Percentiles rank a stretch among this genome's conserved stretches.
These are phyloP conservation scores for Hyposoter didymator DNA, from an alignment of 2,888 invertebrate genomes.

Conservation along the genomic window DNA sequence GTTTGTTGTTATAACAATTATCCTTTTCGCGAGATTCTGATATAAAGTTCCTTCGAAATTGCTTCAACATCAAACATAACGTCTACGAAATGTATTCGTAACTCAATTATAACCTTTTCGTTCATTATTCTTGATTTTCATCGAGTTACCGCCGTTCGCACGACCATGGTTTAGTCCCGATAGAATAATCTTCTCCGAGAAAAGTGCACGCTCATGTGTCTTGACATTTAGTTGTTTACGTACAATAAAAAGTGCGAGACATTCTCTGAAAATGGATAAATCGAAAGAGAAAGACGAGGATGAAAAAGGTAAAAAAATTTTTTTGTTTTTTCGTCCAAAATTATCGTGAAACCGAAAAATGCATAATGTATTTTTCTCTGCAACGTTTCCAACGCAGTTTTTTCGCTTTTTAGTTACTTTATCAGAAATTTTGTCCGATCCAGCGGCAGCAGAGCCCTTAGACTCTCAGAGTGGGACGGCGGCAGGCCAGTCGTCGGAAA, in stretches of 20 bases:
- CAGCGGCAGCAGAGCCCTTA: constrained; percentile 1
- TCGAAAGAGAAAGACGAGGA: constrained; percentile 39
- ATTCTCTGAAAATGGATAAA: constrained; percentile 42
- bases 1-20: not conserved
- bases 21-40: not conserved
- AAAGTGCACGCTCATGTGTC: constrained; percentile 1
- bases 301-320: constrained; percentile 41
- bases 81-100: not conserved
- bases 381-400: not conserved
- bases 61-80: not conserved
- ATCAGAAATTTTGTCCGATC: not conserved
- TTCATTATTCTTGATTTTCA: not conserved
- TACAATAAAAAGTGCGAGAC: not conserved
- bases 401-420: not conserved
- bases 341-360: not conserved
- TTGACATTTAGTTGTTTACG: constrained; percentile 7
- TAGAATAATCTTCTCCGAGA: not conserved
- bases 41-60: not conserved
- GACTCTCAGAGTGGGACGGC: not conserved
- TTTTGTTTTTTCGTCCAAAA: not conserved
- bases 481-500: constrained; percentile 66
- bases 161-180: not conserved
- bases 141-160: not conserved
- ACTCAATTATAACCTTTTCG: not conserved
- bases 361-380: not conserved